Evolutionary conservation across 2,113 vertebrate species (phyloP).

Genomic region (Trichechus manatus): DNA sequence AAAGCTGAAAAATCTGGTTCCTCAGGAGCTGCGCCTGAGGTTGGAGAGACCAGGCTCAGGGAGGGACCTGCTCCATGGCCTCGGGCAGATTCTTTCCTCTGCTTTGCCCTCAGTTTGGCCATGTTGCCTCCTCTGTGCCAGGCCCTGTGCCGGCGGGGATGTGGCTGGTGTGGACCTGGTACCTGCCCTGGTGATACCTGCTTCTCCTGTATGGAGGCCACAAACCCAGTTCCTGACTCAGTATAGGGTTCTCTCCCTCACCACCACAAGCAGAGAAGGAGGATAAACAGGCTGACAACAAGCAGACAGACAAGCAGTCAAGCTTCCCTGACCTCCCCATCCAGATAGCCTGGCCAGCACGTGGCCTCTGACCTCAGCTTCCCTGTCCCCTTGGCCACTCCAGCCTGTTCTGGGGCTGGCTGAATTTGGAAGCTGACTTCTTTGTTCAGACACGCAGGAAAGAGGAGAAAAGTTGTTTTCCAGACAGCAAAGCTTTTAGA

Average conservation of each 20-base stretch:
- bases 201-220: background rate
- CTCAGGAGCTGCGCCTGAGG: background rate
- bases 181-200: background rate
- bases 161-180: background rate
- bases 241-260: background rate
- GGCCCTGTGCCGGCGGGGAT: background rate
- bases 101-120: background rate
- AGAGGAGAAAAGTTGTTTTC: conserved; percentile 65
- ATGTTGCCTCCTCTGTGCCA: background rate
- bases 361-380: background rate
- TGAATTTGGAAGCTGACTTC: conserved; percentile 34
- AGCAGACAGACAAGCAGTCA: background rate
- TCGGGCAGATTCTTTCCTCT: background rate
- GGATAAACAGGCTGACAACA: background rate
- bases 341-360: background rate
- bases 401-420: background rate
- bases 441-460: conserved; percentile 68
- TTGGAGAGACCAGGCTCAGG: too few species aligned
- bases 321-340: too few species aligned
- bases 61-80: background rate
- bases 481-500: conserved; percentile 75
- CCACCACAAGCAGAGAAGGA: background rate
- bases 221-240: background rate
- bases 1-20: background rate
- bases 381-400: background rate